Base-by-base conservation (phyloP, 2,888 invertebrate species). In the Platycheirus albimanus region DNA sequence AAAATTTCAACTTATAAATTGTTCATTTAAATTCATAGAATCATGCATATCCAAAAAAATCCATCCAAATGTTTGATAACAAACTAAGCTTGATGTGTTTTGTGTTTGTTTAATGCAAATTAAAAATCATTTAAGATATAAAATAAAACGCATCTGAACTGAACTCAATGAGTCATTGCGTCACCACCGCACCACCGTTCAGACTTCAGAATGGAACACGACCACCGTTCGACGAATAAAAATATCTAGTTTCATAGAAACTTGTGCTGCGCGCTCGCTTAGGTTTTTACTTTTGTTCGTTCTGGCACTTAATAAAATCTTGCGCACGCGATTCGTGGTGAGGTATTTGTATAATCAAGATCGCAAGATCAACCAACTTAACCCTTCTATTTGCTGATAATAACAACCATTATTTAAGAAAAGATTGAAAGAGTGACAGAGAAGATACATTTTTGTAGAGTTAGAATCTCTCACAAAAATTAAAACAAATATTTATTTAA, bases 281-380 rank as follows among this genome's bases (percentile, higher is more conserved):
- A 13, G 15, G 8, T 10, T 2, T 20, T 20, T 1, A 33, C 30
- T 33, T 8, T 3, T 19, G 7, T 13, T 36, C 15, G 13, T 20
- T 19, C 36, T 8, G n/a, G 33, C 20, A 24, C 38, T 41, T 58
- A 58, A 58, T 41, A 41, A 10, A 56, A 38, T 41, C 11, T 56
- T 56, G 24, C 3, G 41, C 56, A 56, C 56, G 41, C 15, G 41
- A 41, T 41, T 41, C 11, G 20, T 13, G n/a, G 20, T 13, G n/a
- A 19, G 45, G 8, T 45, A 45, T 38, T 41, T 41, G 0, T 24
- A 58, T 28, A 41, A 24, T 41, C 41, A 38, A n/a, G 13, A 38
- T 56, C 36, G 54, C 36, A 41, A 58, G 24, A 58, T 41, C 58
- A n/a, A n/a, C n/a, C n/a, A n/a, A 58, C 15, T 24, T 58, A 41